Percentiles rank a stretch among this genome's conserved stretches.
These are phyloP conservation scores for Achatina immaculata DNA, from an alignment of 1,140 invertebrate species.

Conservation along the genomic window DNA sequence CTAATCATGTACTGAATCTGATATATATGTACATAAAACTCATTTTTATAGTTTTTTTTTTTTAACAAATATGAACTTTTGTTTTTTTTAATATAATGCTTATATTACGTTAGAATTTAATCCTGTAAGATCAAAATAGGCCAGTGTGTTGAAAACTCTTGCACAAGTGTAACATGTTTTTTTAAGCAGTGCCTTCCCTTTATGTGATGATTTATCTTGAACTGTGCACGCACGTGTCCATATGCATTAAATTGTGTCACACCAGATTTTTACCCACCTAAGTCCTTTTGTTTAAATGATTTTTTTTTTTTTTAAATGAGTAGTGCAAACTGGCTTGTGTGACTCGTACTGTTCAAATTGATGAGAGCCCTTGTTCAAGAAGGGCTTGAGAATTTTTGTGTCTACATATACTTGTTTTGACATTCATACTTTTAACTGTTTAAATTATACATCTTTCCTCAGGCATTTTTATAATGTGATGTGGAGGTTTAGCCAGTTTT, in stretches of 20 bases:
- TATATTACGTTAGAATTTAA: neutral
- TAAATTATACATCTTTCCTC: too few species aligned
- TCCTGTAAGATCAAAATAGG: neutral
- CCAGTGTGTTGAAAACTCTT: neutral
- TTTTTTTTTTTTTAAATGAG: neutral
- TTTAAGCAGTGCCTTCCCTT: neutral
- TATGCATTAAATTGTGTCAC: too few species aligned
- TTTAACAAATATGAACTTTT: neutral
- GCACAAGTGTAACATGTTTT: neutral
- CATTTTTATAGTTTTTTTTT: neutral
- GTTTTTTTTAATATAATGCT: neutral
- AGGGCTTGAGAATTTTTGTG: neutral
- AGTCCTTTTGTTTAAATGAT: neutral
- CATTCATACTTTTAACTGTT: too few species aligned
- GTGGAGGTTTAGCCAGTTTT: too few species aligned
- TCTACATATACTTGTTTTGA: neutral
- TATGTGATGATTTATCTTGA: neutral
- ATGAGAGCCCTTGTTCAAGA: neutral
- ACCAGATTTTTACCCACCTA: too few species aligned
- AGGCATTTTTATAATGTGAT: too few species aligned
- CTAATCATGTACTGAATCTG: neutral
- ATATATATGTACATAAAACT: too few species aligned
- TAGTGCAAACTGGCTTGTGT: neutral
- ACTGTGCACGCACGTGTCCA: neutral
- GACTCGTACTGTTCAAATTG: neutral